Conservation (phyloP, 2,113 vertebrate species). For the Oreochromis aureus region DNA sequence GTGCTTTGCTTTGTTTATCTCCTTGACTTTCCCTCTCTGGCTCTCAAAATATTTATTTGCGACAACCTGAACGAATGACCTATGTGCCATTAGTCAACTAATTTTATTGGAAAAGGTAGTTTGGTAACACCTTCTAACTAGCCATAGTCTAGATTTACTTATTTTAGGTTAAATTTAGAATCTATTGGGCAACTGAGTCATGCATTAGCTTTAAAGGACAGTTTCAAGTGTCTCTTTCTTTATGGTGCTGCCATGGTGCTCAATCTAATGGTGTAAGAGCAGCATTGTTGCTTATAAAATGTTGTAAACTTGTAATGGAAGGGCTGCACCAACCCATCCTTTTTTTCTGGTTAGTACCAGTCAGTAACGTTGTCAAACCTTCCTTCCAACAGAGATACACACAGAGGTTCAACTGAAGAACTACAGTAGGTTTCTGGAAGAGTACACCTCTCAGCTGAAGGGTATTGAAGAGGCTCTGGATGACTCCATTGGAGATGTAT, state of each 20-base stretch:
- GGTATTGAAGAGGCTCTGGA: constrained; percentile 94
- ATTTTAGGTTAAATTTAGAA: background rate
- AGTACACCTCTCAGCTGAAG: constrained; percentile 89
- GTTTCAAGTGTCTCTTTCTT: background rate
- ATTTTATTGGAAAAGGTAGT: fast-evolving
- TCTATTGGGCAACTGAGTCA: fast-evolving
- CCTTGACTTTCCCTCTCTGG: background rate
- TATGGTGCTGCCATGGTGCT: background rate
- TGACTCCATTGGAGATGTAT: constrained; percentile 93
- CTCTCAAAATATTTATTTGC: background rate
- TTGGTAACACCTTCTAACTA: fast-evolving
- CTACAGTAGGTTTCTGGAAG: constrained; percentile 92
- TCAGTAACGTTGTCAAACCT: background rate
- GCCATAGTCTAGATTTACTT: background rate
- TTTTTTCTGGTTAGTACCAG: background rate
- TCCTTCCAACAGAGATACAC: constrained; percentile 85
- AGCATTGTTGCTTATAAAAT: background rate
- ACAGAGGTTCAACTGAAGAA: constrained; percentile 97
- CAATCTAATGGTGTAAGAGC: background rate
- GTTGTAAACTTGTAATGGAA: background rate
- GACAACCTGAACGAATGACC: background rate
- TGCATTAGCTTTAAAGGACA: background rate
- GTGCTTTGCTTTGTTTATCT: background rate
- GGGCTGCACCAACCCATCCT: background rate
- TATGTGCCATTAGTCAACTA: background rate